phyloP scores from a whole-genome alignment of 2,797 vertebrate species.

The Calcarius lapponicus region DNA sequence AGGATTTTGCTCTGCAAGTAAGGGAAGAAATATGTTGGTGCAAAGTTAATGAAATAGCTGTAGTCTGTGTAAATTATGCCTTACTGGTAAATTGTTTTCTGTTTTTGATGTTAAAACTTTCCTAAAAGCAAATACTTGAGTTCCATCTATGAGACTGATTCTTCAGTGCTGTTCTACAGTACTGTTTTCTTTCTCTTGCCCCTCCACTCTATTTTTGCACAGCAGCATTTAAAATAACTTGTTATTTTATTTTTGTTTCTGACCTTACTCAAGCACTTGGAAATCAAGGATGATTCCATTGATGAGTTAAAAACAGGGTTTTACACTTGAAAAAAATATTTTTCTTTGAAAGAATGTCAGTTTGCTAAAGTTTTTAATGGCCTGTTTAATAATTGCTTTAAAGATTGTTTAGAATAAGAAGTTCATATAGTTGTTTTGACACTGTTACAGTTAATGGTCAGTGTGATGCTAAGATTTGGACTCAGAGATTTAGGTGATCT shows the following conservation, averaged over 20 bases:
- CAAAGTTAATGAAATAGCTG: neutral
- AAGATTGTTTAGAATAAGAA: neutral
- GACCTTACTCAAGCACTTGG: neutral
- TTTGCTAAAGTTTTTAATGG: neutral
- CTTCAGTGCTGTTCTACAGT: neutral
- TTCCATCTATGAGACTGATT: neutral
- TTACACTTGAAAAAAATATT: neutral
- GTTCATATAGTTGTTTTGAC: neutral
- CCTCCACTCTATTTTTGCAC: neutral
- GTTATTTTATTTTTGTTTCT: neutral
- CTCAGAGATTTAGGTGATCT: slow-evolving; percentile 16
- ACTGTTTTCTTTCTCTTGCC: neutral
- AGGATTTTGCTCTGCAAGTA: neutral
- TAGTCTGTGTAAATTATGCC: neutral
- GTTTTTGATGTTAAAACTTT: slow-evolving; percentile 5
- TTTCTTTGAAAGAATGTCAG: neutral
- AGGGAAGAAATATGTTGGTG: neutral
- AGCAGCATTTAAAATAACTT: neutral
- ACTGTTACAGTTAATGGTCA: neutral
- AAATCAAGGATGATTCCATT: neutral
- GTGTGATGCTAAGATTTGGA: neutral
- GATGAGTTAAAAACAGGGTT: neutral
- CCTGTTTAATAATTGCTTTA: neutral
- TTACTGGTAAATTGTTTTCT: neutral
- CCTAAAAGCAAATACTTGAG: neutral